phyloP scores from a whole-genome alignment of 1,140 invertebrate genomes.

The Pseudachorutes palmiensis region DNA sequence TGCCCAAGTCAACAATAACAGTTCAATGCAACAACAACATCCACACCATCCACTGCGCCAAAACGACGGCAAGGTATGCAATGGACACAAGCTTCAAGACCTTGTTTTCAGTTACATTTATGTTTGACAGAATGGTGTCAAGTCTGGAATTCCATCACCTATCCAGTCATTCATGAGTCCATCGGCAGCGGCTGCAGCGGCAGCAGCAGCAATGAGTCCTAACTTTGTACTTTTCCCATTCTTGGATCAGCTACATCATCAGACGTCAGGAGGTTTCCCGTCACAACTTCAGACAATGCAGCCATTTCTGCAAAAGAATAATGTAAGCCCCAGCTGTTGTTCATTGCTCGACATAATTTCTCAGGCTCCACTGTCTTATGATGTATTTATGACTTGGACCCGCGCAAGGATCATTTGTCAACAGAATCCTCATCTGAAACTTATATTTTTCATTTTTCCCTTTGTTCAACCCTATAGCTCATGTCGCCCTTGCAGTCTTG shows the following conservation, averaged over 20 bases:
- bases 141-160: conserved; percentile 39
- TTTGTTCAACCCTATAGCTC: conserved; percentile 14
- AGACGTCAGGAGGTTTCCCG: conserved; percentile 42
- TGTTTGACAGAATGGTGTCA: conserved; percentile 38
- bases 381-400: background rate
- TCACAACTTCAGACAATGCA: conserved; percentile 43
- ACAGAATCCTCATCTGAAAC: background rate
- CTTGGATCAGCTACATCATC: conserved; percentile 47
- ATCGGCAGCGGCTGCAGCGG: conserved; percentile 48
- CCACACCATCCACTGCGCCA: background rate
- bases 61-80: conserved; percentile 9
- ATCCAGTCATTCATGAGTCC: conserved; percentile 33
- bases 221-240: conserved; percentile 54
- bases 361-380: background rate
- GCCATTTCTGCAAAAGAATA: conserved; percentile 39
- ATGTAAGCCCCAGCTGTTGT: conserved; percentile 25
- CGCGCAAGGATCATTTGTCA: conserved; percentile 9
- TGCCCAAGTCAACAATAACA: conserved; percentile 3
- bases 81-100: no score
- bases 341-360: conserved; percentile 6
- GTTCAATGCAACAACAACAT: no score
- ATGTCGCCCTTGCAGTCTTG: conserved; percentile 30
- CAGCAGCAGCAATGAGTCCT: conserved; percentile 44
- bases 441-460: conserved; percentile 6
- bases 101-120: no score